Percentiles rank a stretch among this genome's conserved stretches.
These are phyloP conservation scores for Yasuhikotakia modesta DNA, from an alignment of 2,797 vertebrate genomes.

Conservation along the genomic window DNA sequence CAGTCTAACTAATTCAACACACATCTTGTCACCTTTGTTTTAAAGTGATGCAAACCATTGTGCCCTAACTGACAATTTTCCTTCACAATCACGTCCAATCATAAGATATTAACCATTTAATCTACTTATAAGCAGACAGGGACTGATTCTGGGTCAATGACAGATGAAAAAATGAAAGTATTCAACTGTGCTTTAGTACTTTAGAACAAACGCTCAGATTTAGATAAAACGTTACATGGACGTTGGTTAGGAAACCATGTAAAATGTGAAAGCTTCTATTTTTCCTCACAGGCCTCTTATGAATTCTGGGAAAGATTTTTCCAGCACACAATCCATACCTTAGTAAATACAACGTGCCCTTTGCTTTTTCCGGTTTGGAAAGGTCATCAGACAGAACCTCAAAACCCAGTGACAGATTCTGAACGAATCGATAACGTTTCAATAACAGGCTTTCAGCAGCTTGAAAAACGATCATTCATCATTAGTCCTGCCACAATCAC, in stretches of 20 bases:
- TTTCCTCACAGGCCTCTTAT: background rate
- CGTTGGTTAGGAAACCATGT: background rate
- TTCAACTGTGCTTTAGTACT: background rate
- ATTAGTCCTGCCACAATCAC: slow-evolving; percentile 6
- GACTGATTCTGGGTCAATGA: background rate
- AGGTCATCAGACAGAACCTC: slow-evolving; percentile 64
- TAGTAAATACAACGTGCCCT: slow-evolving; percentile 70
- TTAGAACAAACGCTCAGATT: background rate
- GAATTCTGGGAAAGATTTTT: slow-evolving; percentile 52
- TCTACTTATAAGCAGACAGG: background rate
- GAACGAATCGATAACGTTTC: slow-evolving; percentile 64
- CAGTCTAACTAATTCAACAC: background rate
- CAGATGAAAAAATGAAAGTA: background rate
- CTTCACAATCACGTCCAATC: background rate
- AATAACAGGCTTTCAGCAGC: slow-evolving; percentile 27
- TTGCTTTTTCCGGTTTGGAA: slow-evolving; percentile 64
- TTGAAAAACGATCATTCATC: background rate
- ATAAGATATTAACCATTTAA: background rate
- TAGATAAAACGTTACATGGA: background rate
- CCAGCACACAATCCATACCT: slow-evolving; percentile 70
- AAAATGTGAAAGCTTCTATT: background rate
- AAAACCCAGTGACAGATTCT: slow-evolving; percentile 59
- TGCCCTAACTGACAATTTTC: background rate
- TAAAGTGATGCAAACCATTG: background rate
- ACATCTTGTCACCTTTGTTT: background rate